Evolutionary conservation across 2,113 vertebrate species (phyloP).

Genomic region (Suricata suricatta): DNA sequence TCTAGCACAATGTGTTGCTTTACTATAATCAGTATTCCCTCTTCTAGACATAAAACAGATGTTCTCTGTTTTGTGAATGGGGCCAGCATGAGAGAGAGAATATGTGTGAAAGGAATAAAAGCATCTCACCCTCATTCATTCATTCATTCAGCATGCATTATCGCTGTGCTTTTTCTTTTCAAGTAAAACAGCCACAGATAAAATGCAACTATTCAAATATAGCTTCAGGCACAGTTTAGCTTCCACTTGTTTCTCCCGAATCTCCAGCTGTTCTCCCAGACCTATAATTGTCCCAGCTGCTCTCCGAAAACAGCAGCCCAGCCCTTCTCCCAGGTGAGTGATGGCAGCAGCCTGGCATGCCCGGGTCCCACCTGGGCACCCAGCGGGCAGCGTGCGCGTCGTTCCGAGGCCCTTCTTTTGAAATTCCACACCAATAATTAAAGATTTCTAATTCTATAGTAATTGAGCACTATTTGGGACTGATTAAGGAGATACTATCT

Average conservation of each 20-base stretch:
- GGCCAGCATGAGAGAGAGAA: neutral
- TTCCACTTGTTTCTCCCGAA: neutral
- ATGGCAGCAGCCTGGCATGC: constrained; percentile 55
- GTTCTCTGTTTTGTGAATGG: constrained; percentile 19
- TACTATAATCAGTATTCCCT: neutral
- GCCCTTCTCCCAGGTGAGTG: neutral
- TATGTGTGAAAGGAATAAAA: neutral
- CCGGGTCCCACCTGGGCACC: constrained; percentile 62
- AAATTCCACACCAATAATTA: constrained; percentile 76
- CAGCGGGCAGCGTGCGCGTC: constrained; percentile 45
- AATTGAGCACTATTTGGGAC: constrained; percentile 71
- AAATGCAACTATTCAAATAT: neutral
- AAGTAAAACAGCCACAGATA: neutral
- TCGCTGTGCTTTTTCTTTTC: neutral
- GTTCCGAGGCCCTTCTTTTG: constrained; percentile 60
- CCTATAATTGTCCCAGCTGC: constrained; percentile 53
- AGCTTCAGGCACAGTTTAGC: constrained; percentile 53
- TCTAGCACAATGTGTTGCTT: neutral
- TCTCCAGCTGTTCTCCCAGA: constrained; percentile 60
- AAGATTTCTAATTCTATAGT: constrained; percentile 75
- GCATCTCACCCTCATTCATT: neutral
- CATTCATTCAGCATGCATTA: neutral
- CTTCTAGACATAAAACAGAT: neutral
- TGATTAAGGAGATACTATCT: constrained; percentile 76
- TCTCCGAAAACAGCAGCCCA: neutral